Percentiles rank a stretch among this genome's conserved stretches.
phyloP scores from a whole-genome alignment of 2,797 vertebrate genomes.

The Dendrocincla fuliginosa region DNA sequence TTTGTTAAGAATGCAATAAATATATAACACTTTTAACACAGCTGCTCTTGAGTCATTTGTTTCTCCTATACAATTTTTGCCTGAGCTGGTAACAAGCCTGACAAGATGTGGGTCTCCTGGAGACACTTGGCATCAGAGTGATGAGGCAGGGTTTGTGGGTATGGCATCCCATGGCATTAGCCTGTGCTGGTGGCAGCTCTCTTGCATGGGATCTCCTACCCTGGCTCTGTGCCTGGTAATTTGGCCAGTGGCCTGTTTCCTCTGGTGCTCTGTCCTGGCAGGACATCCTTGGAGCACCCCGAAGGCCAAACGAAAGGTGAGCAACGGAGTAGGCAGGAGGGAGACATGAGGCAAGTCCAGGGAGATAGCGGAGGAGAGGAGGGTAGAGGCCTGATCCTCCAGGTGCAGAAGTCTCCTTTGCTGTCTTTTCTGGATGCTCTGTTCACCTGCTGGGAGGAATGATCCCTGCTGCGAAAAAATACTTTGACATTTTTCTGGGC shows the following conservation, averaged over 20 bases:
- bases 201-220: not conserved
- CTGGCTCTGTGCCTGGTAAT: not conserved
- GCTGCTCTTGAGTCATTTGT: constrained; percentile 32
- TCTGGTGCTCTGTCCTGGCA: not conserved
- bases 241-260: not conserved
- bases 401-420: not conserved
- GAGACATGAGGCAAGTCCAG: not conserved
- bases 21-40: constrained; percentile 64
- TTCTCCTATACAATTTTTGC: not conserved
- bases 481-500: not conserved
- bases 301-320: rapidly evolving
- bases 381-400: not conserved
- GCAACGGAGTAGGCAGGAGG: not conserved
- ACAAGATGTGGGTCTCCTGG: not conserved
- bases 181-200: not conserved
- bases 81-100: not conserved
- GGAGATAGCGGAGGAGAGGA: not conserved
- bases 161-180: not conserved
- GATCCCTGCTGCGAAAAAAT: not conserved
- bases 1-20: constrained; percentile 82
- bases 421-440: not conserved
- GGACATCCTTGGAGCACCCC: rapidly evolving
- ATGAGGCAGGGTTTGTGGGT: not conserved
- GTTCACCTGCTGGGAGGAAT: not conserved
- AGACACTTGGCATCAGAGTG: not conserved